Evolutionary conservation across 2,888 invertebrate genomes (phyloP), one percentile per base, ranked within the genome.

Genomic region (Isoperla grammatica): DNA sequence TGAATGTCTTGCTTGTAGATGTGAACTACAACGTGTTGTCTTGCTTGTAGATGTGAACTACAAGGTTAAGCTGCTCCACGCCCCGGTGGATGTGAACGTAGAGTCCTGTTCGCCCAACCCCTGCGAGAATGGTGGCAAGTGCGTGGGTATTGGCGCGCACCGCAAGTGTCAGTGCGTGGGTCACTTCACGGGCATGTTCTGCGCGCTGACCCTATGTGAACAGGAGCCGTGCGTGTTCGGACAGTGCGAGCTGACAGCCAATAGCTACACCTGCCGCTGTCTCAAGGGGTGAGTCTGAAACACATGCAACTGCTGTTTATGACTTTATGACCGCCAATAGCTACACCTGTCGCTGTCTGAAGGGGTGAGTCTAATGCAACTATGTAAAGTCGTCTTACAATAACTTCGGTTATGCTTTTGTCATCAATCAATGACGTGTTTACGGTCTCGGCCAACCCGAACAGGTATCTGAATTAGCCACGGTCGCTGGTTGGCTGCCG

Each of bases 31-130:
- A n/a, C n/a, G n/a, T n/a, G n/a, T n/a, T n/a, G n/a, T n/a, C n/a
- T n/a, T 37, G 58, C 20, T 71, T 76, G 50, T 72, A 78, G 87
- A 87, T 73, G 77, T 79, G 11, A 81, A 81, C 63, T 86, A 83
- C 71, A 83, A 81, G 71, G 78, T 74, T 65, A 87, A 87, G 73
- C 73, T 87, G 59, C 73, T 85, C 56, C 76, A 81, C 50, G 77
- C 81, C 20, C 73, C 78, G 1, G 81, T 82, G 45, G 82, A 81
- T 57, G 77, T 77, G 22, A 78, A 72, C 61, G 74, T 86, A 48
- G 87, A 88, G 69, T 81, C 85, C 0, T 90, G 89, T 71, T 77
- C 78, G 54, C 88, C 88, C 0, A 86, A 87, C 73, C 88, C 88
- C 0, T 90, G 90, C 68, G 75, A 81, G 62, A 82, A 87, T 70